Percentiles rank a stretch among this genome's conserved stretches.
phyloP scores from a whole-genome alignment of 2,113 vertebrate genomes.

The Toxotes chatareus region DNA sequence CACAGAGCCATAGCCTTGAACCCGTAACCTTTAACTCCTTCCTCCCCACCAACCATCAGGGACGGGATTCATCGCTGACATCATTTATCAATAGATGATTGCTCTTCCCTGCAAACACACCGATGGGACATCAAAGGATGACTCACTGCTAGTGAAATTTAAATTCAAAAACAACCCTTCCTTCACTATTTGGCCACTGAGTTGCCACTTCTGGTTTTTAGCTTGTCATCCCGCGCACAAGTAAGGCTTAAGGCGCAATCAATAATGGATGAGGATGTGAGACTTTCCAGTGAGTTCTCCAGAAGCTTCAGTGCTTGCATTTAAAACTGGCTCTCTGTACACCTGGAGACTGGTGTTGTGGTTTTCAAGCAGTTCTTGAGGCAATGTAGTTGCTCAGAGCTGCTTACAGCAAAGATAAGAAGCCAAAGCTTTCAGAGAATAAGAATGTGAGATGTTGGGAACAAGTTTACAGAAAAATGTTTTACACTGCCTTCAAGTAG shows the following conservation, averaged over 20 bases:
- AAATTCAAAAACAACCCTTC: conserved; percentile 52
- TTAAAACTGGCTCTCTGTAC: conserved; percentile 25
- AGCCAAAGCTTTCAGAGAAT: conserved; percentile 24
- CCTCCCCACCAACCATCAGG: conserved; percentile 7
- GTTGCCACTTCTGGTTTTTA: conserved; percentile 44
- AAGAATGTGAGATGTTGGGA: conserved; percentile 3
- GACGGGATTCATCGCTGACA: conserved; percentile 28
- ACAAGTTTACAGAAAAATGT: not conserved
- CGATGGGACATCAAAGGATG: conserved; percentile 55
- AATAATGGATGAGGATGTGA: conserved; percentile 64
- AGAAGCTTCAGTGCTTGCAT: conserved; percentile 32
- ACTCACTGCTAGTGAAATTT: conserved; percentile 52
- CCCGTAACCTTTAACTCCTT: conserved; percentile 23
- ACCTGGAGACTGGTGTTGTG: conserved; percentile 33
- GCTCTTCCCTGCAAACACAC: conserved; percentile 54
- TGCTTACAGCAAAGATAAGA: conserved; percentile 35
- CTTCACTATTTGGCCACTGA: conserved; percentile 23
- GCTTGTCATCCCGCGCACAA: conserved; percentile 58
- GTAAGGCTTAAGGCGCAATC: conserved; percentile 55
- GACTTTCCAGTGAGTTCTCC: conserved; percentile 42
- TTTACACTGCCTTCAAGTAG: conserved; percentile 1
- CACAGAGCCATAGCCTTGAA: conserved; percentile 16
- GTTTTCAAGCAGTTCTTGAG: conserved; percentile 28
- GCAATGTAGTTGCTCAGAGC: not conserved
- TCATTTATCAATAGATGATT: conserved; percentile 62